Base-by-base conservation (phyloP, 2,888 invertebrate genomes). In the Hartigia nigra region DNA sequence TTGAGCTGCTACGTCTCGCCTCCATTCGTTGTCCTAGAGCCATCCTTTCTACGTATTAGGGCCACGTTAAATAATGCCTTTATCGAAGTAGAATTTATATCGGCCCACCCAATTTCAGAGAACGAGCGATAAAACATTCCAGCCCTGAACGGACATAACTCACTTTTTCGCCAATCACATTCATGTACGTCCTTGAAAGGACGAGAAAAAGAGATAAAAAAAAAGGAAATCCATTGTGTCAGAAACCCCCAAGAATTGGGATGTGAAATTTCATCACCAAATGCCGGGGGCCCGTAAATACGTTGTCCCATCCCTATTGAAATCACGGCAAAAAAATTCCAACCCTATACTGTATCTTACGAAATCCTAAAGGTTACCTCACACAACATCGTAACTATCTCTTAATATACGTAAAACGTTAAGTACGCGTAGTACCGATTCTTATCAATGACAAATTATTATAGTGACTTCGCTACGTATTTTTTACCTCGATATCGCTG, bases 31-130 rank as follows among this genome's bases (percentile, higher is more conserved):
- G 9, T 23, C 23, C 55, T 55, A 23, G 55, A 55, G 9, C 72
- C 31, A 31, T 34, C 72, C 31, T 78, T 77, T 69, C 76, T 83
- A 79, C 82, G 79, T 82, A 80, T 82, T 83, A 85, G 81, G 78
- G 5, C 78, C 74, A 77, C 76, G 84, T 85, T 82, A 82, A 85
- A 86, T 84, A 86, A 86, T 85, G 79, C 79, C 80, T 74, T 75
- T 79, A 82, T 84, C 83, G 83, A 83, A 82, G 77, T 79, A 37
- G 78, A 86, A 86, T 84, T 84, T 84, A 86, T 83, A 77, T 77
- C 77, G 36, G 70, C 79, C 75, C 78, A 77, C 55, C 76, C 81
- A 80, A 82, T 80, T 80, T 80, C 74, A 77, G 69, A 81, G 78
- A 70, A 74, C 74, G 55, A 70, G 74, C 79, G 77, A 83, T 83